Conservation (phyloP, 2,888 invertebrate genomes). For the Dryocosmus kuriphilus region DNA sequence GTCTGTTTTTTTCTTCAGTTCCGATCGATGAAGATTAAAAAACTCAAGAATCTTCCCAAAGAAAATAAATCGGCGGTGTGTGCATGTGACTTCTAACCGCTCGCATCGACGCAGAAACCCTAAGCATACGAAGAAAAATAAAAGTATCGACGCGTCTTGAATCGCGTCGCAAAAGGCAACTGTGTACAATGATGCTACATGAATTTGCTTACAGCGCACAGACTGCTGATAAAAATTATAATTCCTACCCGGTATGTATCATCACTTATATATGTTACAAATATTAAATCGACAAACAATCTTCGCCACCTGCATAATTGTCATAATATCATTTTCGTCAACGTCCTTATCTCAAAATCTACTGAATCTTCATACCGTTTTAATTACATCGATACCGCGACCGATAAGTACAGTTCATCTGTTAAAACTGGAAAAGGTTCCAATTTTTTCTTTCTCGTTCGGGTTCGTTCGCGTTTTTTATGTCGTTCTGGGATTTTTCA, state of each 20-base stretch:
- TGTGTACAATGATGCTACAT: slow-evolving; percentile 62
- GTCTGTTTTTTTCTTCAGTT: neutral
- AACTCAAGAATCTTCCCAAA: slow-evolving; percentile 41
- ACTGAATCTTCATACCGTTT: slow-evolving; percentile 53
- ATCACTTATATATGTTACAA: slow-evolving; percentile 65
- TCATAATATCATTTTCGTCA: slow-evolving; percentile 64
- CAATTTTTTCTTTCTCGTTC: slow-evolving; percentile 1
- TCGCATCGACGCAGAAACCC: slow-evolving; percentile 54
- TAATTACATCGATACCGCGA: slow-evolving; percentile 48
- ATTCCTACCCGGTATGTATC: slow-evolving; percentile 49
- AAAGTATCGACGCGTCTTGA: slow-evolving; percentile 52
- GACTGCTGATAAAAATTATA: slow-evolving; percentile 55
- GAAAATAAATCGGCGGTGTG: slow-evolving; percentile 6
- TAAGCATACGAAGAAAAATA: slow-evolving; percentile 55
- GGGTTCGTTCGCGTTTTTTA: neutral
- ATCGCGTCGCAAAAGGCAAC: slow-evolving; percentile 61
- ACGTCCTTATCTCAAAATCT: slow-evolving; percentile 63
- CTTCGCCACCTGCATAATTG: slow-evolving; percentile 55
- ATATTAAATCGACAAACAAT: slow-evolving; percentile 63
- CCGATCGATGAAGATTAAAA: slow-evolving; percentile 44
- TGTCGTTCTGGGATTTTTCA: neutral
- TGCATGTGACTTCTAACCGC: slow-evolving; percentile 12
- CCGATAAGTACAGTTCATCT: slow-evolving; percentile 53
- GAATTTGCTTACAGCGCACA: slow-evolving; percentile 50
- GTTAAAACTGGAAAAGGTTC: slow-evolving; percentile 43